Conservation (phyloP, 2,113 vertebrate species). For the Pollimyrus isidori region DNA sequence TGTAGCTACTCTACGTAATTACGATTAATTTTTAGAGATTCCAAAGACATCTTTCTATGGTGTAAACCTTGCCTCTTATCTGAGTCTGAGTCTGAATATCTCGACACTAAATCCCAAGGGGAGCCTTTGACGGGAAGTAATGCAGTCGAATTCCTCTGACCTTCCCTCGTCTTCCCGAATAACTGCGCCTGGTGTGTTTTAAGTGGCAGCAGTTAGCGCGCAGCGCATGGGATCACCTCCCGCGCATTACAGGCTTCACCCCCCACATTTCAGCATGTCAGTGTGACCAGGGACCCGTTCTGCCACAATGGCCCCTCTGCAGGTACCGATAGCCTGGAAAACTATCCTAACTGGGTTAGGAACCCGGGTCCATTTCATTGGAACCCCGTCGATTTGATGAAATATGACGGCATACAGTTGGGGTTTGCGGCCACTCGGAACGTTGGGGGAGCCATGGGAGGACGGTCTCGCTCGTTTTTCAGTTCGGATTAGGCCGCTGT, state of each 20-base stretch:
- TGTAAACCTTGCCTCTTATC: neutral
- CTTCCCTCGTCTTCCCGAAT: neutral
- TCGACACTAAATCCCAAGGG: neutral
- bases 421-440: neutral
- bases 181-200: neutral
- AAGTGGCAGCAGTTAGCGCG: neutral
- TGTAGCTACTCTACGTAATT: neutral
- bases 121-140: neutral
- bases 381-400: neutral
- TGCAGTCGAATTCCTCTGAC: neutral
- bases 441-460: neutral
- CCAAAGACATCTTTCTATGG: neutral
- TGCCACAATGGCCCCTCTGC: neutral
- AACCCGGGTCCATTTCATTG: neutral
- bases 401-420: neutral
- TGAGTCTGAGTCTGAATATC: neutral
- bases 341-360: neutral
- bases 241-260: neutral
- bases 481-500: slow-evolving; percentile 32
- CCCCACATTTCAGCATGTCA: neutral
- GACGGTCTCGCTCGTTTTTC: neutral
- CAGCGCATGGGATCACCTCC: neutral
- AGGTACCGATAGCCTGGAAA: neutral
- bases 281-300: neutral
- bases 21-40: neutral